Percentiles rank a stretch among this genome's conserved stretches.
These are phyloP conservation scores for Penaeus vannamei DNA, from an alignment of 1,140 invertebrate species.

Conservation along the genomic window DNA sequence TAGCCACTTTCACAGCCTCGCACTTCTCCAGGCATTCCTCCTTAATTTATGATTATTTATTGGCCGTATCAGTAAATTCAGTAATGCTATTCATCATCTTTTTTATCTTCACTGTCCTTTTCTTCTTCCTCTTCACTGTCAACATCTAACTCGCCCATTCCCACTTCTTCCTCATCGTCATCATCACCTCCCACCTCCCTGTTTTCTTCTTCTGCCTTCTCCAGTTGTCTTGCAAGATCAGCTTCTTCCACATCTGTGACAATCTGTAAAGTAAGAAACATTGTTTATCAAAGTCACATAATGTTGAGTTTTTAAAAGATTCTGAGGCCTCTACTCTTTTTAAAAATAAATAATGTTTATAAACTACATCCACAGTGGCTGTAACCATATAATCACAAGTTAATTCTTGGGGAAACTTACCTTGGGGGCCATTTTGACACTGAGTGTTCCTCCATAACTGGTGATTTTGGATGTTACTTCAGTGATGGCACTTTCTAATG, in stretches of 20 bases:
- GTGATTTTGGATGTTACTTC: constrained; percentile 89
- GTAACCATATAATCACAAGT: too few relatives aligned
- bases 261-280: constrained; percentile 77
- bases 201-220: constrained; percentile 93
- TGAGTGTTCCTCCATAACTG: constrained; percentile 89
- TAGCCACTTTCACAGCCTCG: too few relatives aligned
- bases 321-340: too few relatives aligned
- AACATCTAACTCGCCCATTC: constrained; percentile 45
- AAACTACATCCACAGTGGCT: too few relatives aligned
- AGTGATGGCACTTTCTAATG: constrained; percentile 90
- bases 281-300: too few relatives aligned
- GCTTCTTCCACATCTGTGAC: constrained; percentile 98
- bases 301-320: too few relatives aligned
- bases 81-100: constrained; percentile 28
- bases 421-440: constrained; percentile 88
- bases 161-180: constrained; percentile 73
- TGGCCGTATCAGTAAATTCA: constrained; percentile 13
- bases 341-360: too few relatives aligned
- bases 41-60: too few relatives aligned
- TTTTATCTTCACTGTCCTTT: constrained; percentile 21
- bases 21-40: too few relatives aligned
- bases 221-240: constrained; percentile 93
- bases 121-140: constrained; percentile 47
- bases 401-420: constrained; percentile 12
- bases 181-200: constrained; percentile 93